These are phyloP conservation scores for Panzeria rudis DNA, from an alignment of 2,888 invertebrate species.

Conservation along the genomic window DNA sequence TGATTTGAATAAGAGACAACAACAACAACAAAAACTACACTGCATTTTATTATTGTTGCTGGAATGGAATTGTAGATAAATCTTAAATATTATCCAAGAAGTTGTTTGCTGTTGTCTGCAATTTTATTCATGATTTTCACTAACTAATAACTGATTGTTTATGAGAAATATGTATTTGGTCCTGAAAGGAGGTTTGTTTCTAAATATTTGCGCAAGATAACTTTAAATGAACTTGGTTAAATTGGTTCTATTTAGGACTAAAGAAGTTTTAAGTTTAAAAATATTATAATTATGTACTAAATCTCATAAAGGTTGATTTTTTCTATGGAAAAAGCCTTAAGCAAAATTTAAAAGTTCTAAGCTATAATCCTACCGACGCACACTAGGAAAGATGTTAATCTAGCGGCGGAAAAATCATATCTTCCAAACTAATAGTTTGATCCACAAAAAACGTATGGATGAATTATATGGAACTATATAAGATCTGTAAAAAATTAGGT, in stretches of 20 bases:
- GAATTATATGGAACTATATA: too few species aligned
- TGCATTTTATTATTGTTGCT: constrained; percentile 50
- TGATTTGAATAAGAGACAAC: constrained; percentile 45
- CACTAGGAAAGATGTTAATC: too few species aligned
- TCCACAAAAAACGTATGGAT: too few species aligned
- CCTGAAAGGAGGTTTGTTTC: constrained; percentile 26
- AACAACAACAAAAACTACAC: constrained; percentile 4
- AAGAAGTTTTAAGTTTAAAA: not conserved
- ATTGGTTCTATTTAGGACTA: too few species aligned
- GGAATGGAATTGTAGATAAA: constrained; percentile 55
- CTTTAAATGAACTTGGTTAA: not conserved
- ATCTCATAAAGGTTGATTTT: not conserved
- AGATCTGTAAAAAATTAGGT: too few species aligned
- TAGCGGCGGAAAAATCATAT: too few species aligned
- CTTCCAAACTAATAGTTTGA: too few species aligned
- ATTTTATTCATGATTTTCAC: constrained; percentile 52
- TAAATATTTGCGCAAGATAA: not conserved
- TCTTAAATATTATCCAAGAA: constrained; percentile 63
- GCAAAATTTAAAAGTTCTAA: too few species aligned
- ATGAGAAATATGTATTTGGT: constrained; percentile 9
- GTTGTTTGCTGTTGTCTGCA: constrained; percentile 43
- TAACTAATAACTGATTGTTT: constrained; percentile 56
- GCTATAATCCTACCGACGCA: too few species aligned
- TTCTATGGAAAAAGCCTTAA: too few species aligned
- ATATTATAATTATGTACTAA: not conserved